Base-by-base conservation (phyloP, 2,888 invertebrate genomes). In the Amphipoea oculea region DNA sequence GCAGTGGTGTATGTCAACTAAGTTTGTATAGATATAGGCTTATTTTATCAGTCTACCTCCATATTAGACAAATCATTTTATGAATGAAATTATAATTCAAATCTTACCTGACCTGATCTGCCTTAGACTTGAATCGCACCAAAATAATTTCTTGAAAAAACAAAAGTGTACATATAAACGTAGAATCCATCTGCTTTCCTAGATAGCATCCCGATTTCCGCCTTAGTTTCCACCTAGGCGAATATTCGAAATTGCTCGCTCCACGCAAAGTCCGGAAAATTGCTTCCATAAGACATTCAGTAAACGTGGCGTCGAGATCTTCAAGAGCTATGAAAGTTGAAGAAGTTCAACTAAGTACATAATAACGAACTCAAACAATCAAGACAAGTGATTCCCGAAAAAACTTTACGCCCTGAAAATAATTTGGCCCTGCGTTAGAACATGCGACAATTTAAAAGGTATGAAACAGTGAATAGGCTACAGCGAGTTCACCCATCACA, bases 231-330 rank as follows among this genome's bases (percentile, higher is more conserved):
- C 63, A 84, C 40, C 29, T 69, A 84, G 29, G 67, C 48, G 45
- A 63, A 85, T 68, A 68, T 82, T 57, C 36, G 23, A 79, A 72
- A 79, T 85, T 62, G 67, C 57, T 85, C 29, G 67, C 85, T 63
- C 23, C 23, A 62, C n/a, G 67, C 62, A 66, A 81, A 79, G 48
- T 79, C 80, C 67, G 71, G 57, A 68, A 80, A 82, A 72, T 68
- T 68, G 80, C 71, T 72, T 82, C 20, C 63, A 14, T 84, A 67
- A 65, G 67, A 80, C 67, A 68, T 82, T 80, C 71, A 68, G 81
- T 63, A 80, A 85, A 80, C 62, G 67, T 68, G 70, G 62, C 71
- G 45, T 36, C 23, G 40, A 62, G 40, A 66, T 57, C 17, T 67
- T n/a, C 14, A 67, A 62, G 66, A 67, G 54, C n/a, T 70, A 67